Evolutionary conservation across 2,113 vertebrate species (phyloP), one percentile per base, ranked within the genome.

Genomic region (Austrofundulus limnaeus): DNA sequence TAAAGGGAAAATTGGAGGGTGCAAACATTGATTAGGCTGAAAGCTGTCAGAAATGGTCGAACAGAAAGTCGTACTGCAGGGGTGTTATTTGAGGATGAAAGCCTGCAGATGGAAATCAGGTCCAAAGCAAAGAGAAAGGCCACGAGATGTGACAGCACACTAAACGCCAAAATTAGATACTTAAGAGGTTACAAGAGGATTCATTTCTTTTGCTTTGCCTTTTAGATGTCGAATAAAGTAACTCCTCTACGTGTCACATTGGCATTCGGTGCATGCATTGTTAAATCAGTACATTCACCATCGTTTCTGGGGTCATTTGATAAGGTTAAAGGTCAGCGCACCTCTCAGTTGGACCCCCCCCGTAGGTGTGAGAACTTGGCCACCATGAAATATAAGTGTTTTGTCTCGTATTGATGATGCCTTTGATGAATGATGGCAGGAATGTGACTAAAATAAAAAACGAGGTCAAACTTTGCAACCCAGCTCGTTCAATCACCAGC

Each of bases 291-390:
- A 51, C 67, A 75, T 85, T 80, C 75, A 83, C 42, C 39, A 0
- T 31, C 3, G 65, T 47, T 47, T 38, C 64, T 42, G 2, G 61
- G 77, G 82, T 74, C 72, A 70, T 67, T 66, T 43, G 16, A 23
- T 14, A 1, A 58, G 85, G 85, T 85, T 83, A 87, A 4, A 62
- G 86, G 64, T 85, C 81, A 88, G 83, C 78, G 73, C 72, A 46
- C 75, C 48, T 71, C 60, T 83, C 71, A 79, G 75, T 51, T 70
- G 28, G 66, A 82, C 62, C 81, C 80, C 81, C 80, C 66, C 66
- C 66, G 41, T 24, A 48, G 70, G 24, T 63, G 71, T 79, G 78
- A 76, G 78, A 77, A 80, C 71, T 67, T 23, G 21, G 37, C 53
- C n/a, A 11, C 31, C 66, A 66, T 75, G 54, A 73, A 67, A 72